Evolutionary conservation across 2,113 vertebrate species (phyloP).

Genomic region (Oryzias celebensis): DNA sequence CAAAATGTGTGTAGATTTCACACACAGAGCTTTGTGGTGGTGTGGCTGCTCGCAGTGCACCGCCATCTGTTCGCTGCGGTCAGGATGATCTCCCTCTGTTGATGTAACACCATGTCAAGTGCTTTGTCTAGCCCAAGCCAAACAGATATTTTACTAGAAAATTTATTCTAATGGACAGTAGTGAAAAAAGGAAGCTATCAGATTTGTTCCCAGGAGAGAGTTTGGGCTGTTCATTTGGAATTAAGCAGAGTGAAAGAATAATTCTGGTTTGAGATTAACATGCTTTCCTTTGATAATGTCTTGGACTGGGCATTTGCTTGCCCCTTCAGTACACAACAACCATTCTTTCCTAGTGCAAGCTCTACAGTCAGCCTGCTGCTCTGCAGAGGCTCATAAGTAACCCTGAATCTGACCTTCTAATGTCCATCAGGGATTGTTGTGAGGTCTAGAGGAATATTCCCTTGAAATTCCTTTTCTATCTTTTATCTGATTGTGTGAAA

Average conservation of each 20-base stretch:
- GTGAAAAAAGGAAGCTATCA: constrained; percentile 12
- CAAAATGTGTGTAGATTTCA: neutral
- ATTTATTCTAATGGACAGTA: constrained; percentile 30
- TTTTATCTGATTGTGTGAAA: constrained; percentile 16
- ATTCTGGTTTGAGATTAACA: constrained; percentile 73
- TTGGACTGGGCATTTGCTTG: constrained; percentile 25
- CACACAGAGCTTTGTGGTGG: neutral
- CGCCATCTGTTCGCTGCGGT: constrained; percentile 4
- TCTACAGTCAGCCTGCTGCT: constrained; percentile 22
- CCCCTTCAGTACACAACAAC: constrained; percentile 35
- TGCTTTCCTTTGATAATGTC: constrained; percentile 46
- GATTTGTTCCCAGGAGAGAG: constrained; percentile 45
- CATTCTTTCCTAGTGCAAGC: constrained; percentile 49
- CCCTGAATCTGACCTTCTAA: constrained; percentile 39
- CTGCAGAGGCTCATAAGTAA: constrained; percentile 33
- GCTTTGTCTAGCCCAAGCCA: constrained; percentile 39
- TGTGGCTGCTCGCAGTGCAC: neutral
- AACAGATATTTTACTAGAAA: constrained; percentile 31
- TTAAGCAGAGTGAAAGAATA: constrained; percentile 65
- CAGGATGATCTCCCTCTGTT: constrained; percentile 25
- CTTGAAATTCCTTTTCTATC: constrained; percentile 53
- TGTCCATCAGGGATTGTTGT: constrained; percentile 42
- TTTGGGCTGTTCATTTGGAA: constrained; percentile 49
- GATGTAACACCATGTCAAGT: constrained; percentile 33
- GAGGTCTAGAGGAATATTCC: constrained; percentile 41